Evolutionary conservation across 2,797 vertebrate species (phyloP).

Genomic region (Typhlichthys subterraneus): DNA sequence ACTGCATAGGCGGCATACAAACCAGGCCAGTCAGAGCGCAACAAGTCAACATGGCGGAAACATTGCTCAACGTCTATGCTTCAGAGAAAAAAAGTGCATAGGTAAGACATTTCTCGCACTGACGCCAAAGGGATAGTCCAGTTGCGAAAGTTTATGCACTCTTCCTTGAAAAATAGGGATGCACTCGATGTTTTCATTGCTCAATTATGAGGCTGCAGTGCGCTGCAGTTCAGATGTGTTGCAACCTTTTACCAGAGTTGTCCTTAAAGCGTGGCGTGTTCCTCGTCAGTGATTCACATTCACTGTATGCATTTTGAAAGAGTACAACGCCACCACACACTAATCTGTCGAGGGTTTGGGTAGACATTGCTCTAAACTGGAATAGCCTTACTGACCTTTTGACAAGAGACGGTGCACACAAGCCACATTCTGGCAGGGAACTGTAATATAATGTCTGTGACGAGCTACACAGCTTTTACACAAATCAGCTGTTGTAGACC

Average conservation of each 20-base stretch:
- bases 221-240: not conserved
- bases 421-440: not conserved
- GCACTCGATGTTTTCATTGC: slow-evolving; percentile 26
- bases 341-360: slow-evolving; percentile 8
- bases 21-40: slow-evolving; percentile 38
- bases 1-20: slow-evolving; percentile 33
- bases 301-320: not conserved
- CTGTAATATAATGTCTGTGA: not conserved
- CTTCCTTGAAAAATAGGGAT: slow-evolving; percentile 42
- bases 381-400: not conserved
- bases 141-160: slow-evolving; percentile 48
- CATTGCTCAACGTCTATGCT: slow-evolving; percentile 51
- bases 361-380: not conserved
- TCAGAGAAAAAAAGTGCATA: slow-evolving; percentile 38
- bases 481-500: slow-evolving; percentile 6
- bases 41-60: slow-evolving; percentile 49
- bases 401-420: not conserved
- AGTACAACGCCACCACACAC: not conserved
- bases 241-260: not conserved
- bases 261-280: not conserved
- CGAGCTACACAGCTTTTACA: not conserved
- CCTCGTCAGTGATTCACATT: too few species aligned
- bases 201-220: slow-evolving; percentile 23
- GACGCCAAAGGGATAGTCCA: slow-evolving; percentile 25
- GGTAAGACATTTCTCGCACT: slow-evolving; percentile 43